These are phyloP conservation scores for Crotalus viridis DNA, from an alignment of 2,113 vertebrate genomes.

Conservation along the genomic window DNA sequence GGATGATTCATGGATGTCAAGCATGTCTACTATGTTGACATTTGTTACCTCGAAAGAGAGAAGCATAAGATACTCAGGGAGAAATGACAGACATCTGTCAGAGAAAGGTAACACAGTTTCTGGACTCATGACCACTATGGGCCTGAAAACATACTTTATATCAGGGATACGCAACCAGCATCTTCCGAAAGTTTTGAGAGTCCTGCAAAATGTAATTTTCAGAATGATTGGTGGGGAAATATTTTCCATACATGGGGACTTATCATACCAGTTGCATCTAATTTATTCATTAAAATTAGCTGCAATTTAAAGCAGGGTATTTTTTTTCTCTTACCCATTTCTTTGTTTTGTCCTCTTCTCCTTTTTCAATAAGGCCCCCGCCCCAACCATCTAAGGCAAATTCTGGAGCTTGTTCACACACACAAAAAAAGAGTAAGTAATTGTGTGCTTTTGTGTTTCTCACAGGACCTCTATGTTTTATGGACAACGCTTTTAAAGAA, in stretches of 20 bases:
- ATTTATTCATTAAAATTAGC: not conserved
- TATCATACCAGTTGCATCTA: not conserved
- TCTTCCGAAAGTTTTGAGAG: not conserved
- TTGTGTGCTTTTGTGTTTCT: not conserved
- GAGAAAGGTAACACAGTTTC: not conserved
- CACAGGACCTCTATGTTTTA: not conserved
- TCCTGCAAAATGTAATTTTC: not conserved
- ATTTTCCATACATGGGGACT: not conserved
- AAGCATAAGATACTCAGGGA: not conserved
- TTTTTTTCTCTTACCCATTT: not conserved
- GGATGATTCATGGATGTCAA: not conserved
- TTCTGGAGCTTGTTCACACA: not conserved
- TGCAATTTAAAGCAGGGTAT: not conserved
- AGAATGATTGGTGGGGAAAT: not conserved
- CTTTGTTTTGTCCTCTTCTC: not conserved
- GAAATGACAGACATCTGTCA: not conserved
- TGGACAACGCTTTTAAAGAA: not conserved
- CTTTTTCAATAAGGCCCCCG: not conserved
- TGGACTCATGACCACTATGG: not conserved
- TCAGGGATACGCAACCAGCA: not conserved
- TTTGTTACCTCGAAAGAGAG: not conserved
- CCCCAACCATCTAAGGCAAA: not conserved
- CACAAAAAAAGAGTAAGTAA: not conserved
- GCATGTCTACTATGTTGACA: not conserved
- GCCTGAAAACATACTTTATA: not conserved